These are phyloP conservation scores for Galerucella nymphaeae DNA, from an alignment of 2,888 invertebrate species.

Conservation along the genomic window DNA sequence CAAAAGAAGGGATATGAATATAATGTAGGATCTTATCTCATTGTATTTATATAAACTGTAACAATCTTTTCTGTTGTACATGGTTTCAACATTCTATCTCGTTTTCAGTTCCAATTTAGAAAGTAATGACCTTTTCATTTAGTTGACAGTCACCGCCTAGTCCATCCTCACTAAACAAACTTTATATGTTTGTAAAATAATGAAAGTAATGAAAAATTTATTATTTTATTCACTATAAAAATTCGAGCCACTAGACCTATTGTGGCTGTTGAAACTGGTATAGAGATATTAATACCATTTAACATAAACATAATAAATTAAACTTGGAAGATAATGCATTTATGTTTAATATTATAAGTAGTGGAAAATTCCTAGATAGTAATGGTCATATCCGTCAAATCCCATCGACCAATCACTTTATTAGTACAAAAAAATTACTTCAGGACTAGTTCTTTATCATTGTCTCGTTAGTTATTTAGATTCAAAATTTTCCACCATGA, in stretches of 20 bases:
- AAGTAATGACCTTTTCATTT: neutral
- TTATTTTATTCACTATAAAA: neutral
- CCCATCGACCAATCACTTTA: constrained; percentile 4
- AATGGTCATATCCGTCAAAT: neutral
- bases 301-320: neutral
- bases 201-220: no score
- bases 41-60: no score
- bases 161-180: no score
- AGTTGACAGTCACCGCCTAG: no score
- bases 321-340: neutral
- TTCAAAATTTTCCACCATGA: neutral
- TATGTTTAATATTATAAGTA: neutral
- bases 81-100: neutral
- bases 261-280: no score
- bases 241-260: neutral
- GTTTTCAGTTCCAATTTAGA: no score
- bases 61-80: neutral
- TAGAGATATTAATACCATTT: neutral
- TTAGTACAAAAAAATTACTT: neutral
- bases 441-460: neutral
- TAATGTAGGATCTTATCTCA: no score
- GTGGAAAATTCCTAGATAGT: constrained; percentile 4
- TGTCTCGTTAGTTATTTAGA: neutral
- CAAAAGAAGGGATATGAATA: no score
- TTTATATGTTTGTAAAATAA: no score